A percentile compares a stretch with the other conserved stretches of the same genome.
Conservation (phyloP, 2,113 vertebrate species). For the Petrocephalus zakoni region DNA sequence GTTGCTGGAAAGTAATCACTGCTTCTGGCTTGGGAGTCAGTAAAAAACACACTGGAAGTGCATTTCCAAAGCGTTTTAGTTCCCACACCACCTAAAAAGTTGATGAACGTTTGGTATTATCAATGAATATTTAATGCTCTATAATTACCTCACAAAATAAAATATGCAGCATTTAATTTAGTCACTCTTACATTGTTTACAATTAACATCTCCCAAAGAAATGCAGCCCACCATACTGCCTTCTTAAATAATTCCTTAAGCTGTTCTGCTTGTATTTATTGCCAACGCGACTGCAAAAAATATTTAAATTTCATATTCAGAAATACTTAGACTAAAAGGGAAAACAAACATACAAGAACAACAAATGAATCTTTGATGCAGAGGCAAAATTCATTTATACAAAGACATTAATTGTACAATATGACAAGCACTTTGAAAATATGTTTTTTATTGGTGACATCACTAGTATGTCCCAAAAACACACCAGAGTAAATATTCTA, state of each 20-base stretch:
- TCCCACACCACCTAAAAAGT: neutral
- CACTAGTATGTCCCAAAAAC: neutral
- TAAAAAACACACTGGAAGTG: neutral
- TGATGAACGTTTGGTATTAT: constrained; percentile 5
- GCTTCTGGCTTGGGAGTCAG: neutral
- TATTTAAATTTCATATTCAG: neutral
- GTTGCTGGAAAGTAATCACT: constrained; percentile 8
- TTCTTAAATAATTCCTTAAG: neutral
- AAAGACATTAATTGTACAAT: neutral
- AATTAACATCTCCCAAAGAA: neutral
- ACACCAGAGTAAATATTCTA: neutral
- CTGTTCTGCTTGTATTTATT: constrained; percentile 9
- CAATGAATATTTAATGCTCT: constrained; percentile 25
- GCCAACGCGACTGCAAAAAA: neutral
- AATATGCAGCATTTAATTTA: constrained; percentile 22
- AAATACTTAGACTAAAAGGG: neutral
- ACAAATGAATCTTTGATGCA: neutral
- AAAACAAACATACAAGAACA: neutral
- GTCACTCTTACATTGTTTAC: constrained; percentile 14
- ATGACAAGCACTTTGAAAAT: neutral
- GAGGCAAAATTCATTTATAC: neutral
- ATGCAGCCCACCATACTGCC: neutral
- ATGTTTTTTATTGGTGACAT: neutral
- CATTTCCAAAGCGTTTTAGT: constrained; percentile 1
- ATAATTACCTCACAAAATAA: constrained; percentile 19